A percentile compares a stretch with the other conserved stretches of the same genome.
Evolutionary conservation across 2,113 vertebrate species (phyloP).

Genomic region (cat (Felis catus)): F.catus_Fca126_mat1.0 CM031414.1:57376501-57377000

Average conservation of each 20-base stretch:
- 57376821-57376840: not conserved
- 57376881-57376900: not conserved
- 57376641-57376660: not conserved
- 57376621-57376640: not conserved
- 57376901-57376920: not conserved
- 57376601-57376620: conserved; percentile 30
- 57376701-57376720: not conserved
- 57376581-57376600: not conserved
- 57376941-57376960: not conserved
- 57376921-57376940: not conserved
- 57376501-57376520: not conserved
- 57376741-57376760: not conserved
- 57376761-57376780: no score
- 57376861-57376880: not conserved
- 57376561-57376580: not conserved
- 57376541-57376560: not conserved
- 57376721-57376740: not conserved
- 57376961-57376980: not conserved
- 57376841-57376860: accelerated
- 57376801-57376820: no score
- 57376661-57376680: not conserved
- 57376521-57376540: not conserved
- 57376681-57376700: not conserved
- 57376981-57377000: not conserved
- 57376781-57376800: not conserved